A percentile compares a stretch with the other conserved stretches of the same genome.
Conservation (phyloP, 2,113 vertebrate genomes). For the Mixornis gularis region DNA sequence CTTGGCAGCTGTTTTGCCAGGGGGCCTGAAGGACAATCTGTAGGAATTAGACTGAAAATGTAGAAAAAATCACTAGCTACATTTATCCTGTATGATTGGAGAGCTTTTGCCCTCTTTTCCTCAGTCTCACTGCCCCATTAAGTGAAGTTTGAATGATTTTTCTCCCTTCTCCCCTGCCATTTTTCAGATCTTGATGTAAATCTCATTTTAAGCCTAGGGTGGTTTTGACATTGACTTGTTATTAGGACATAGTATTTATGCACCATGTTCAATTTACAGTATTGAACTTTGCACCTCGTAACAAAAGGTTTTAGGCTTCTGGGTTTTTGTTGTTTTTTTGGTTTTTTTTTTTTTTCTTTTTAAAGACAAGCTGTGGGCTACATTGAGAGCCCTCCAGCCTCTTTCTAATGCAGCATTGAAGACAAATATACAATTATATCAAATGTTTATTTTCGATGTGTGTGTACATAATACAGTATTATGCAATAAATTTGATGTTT, state of each 20-base stretch:
- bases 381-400: constrained; percentile 57
- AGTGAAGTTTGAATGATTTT: constrained; percentile 1
- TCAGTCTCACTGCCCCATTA: background rate
- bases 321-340: background rate
- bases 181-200: constrained; percentile 53
- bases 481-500: constrained; percentile 77
- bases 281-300: constrained; percentile 49
- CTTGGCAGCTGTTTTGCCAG: background rate
- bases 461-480: constrained; percentile 72
- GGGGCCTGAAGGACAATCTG: background rate
- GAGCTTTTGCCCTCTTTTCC: background rate
- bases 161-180: background rate
- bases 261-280: constrained; percentile 41
- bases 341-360: background rate
- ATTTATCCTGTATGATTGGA: background rate
- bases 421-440: constrained; percentile 62
- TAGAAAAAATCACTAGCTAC: background rate
- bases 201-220: constrained; percentile 63
- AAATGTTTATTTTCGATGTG: constrained; percentile 78
- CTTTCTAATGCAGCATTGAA: constrained; percentile 70
- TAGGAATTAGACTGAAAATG: constrained; percentile 10
- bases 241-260: constrained; percentile 71
- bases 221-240: constrained; percentile 62
- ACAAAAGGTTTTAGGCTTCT: constrained; percentile 63
- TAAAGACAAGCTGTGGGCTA: constrained; percentile 57